Percentiles rank a stretch among this genome's conserved stretches.
Conservation (phyloP, 2,113 vertebrate genomes). For the Neotoma lepida region DNA sequence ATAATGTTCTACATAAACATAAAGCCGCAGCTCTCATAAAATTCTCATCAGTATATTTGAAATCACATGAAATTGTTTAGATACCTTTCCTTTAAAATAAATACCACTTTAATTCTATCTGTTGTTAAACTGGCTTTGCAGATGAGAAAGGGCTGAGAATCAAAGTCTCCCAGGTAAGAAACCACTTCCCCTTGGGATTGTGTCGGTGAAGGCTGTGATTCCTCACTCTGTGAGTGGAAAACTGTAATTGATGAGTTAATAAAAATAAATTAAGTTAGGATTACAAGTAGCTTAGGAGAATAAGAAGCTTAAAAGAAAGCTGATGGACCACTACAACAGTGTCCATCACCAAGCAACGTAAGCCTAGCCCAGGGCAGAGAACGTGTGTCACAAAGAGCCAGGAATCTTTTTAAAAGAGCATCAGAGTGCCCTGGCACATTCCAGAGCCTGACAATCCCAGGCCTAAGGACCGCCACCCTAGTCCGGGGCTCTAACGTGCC, state of each 20-base stretch:
- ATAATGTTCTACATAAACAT: neutral
- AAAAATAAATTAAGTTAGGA: neutral
- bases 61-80: neutral
- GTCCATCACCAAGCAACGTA: neutral
- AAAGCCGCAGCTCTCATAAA: neutral
- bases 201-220: neutral
- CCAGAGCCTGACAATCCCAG: neutral
- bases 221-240: neutral
- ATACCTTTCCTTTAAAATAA: neutral
- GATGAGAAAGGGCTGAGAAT: neutral
- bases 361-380: neutral
- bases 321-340: neutral
- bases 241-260: neutral
- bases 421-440: neutral
- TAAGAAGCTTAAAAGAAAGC: neutral
- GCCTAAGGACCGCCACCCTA: neutral
- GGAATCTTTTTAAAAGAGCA: neutral
- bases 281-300: neutral
- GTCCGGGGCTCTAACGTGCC: accelerated
- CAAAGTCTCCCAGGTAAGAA: neutral
- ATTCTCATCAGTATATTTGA: neutral
- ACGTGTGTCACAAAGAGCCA: accelerated
- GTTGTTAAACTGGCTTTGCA: neutral
- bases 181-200: neutral
- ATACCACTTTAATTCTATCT: neutral